Conservation (phyloP, 1,140 invertebrate genomes). For the Atopsyche davidsoni region DNA sequence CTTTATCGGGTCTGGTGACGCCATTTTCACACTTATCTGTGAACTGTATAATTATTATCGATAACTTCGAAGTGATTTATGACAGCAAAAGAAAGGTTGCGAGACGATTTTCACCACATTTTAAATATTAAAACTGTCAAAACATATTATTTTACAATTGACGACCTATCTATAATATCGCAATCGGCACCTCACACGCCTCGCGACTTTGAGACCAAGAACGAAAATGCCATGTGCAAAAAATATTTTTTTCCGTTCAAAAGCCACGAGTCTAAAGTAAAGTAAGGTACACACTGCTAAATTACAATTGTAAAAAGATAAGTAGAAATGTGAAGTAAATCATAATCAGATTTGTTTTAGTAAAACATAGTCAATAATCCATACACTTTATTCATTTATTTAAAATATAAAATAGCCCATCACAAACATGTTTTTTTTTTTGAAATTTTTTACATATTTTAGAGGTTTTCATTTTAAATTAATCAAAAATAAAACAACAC, state of each 20-base stretch:
- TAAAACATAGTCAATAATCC: too few relatives aligned
- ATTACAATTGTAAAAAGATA: too few relatives aligned
- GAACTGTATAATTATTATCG: slow-evolving; percentile 34
- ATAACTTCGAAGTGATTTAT: slow-evolving; percentile 10
- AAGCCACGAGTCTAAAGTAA: background rate
- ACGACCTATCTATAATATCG: slow-evolving; percentile 7
- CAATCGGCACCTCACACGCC: slow-evolving; percentile 17
- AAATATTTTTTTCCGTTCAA: slow-evolving; percentile 3
- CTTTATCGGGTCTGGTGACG: slow-evolving; percentile 66
- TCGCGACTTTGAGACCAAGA: slow-evolving; percentile 18
- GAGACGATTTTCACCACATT: slow-evolving; percentile 18
- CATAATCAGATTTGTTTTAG: too few relatives aligned
- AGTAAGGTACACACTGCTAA: too few relatives aligned
- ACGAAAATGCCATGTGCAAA: slow-evolving; percentile 19
- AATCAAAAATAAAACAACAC: too few relatives aligned
- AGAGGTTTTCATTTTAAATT: too few relatives aligned
- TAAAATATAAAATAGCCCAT: too few relatives aligned
- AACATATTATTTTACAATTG: slow-evolving; percentile 14
- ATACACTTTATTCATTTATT: too few relatives aligned
- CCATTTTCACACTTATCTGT: slow-evolving; percentile 57
- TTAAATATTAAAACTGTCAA: slow-evolving; percentile 13
- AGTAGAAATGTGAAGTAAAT: too few relatives aligned
- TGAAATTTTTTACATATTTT: too few relatives aligned
- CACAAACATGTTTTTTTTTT: too few relatives aligned
- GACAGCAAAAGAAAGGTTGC: background rate